Conservation (phyloP, 2,797 vertebrate species). For the Alauda arvensis region DNA sequence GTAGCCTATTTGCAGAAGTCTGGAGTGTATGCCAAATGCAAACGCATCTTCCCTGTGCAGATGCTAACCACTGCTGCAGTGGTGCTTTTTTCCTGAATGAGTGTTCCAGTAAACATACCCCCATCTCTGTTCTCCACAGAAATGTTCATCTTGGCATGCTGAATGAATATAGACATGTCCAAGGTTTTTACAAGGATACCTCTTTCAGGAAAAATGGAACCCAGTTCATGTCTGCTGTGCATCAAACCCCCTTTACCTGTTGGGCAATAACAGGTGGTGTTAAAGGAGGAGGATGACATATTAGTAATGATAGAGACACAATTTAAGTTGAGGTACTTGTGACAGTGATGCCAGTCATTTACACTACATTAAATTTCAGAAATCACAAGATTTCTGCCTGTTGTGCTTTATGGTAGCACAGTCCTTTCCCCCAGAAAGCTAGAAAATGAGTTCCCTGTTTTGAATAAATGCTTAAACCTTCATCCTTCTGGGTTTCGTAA, state of each 20-base stretch:
- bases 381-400: background rate
- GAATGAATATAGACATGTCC: background rate
- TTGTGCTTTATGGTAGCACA: background rate
- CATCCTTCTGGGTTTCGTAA: background rate
- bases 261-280: background rate
- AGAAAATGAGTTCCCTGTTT: background rate
- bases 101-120: background rate
- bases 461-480: background rate
- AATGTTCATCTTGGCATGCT: background rate
- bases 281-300: background rate
- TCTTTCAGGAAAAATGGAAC: background rate
- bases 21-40: background rate
- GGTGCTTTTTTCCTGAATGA: background rate
- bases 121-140: background rate
- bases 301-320: background rate
- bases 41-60: background rate
- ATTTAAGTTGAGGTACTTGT: background rate
- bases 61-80: background rate
- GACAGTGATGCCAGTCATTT: background rate
- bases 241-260: background rate
- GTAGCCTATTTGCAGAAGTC: background rate
- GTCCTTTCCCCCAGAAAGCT: background rate
- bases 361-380: background rate
- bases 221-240: background rate
- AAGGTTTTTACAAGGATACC: background rate